A percentile compares a stretch with the other conserved stretches of the same genome.
Evolutionary conservation across 2,888 invertebrate genomes (phyloP).

Genomic region (Eugnorisma glareosa): DNA sequence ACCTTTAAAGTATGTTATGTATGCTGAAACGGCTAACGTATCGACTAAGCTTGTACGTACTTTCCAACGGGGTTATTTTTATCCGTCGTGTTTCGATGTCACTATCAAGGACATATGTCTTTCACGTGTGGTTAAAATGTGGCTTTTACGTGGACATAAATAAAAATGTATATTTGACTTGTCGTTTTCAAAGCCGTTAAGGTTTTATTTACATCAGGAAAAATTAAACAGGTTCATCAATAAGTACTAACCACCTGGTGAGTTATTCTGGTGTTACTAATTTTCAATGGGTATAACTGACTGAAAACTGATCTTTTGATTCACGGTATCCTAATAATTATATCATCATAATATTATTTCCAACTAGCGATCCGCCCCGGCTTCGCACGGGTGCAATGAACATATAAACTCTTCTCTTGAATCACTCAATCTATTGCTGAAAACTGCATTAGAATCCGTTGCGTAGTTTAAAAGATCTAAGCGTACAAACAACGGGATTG

Average conservation of each 20-base stretch:
- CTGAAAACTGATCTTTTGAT: neutral
- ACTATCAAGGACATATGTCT: constrained; percentile 17
- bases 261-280: neutral
- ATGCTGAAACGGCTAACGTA: constrained; percentile 40
- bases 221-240: neutral
- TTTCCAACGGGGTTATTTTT: constrained; percentile 26
- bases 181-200: constrained; percentile 6
- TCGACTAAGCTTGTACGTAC: constrained; percentile 18
- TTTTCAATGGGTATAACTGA: neutral
- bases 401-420: too few relatives aligned
- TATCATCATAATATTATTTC: neutral
- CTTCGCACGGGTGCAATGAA: too few relatives aligned
- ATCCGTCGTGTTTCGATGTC: constrained; percentile 20
- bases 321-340: neutral
- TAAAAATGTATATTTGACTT: constrained; percentile 12
- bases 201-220: neutral
- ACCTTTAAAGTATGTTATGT: constrained; percentile 41
- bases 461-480: too few relatives aligned
- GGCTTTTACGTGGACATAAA: neutral
- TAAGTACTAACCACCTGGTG: neutral
- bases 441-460: too few relatives aligned
- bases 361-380: too few relatives aligned
- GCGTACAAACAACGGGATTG: too few relatives aligned
- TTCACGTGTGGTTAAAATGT: constrained; percentile 13
- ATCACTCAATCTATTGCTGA: too few relatives aligned